Conservation (phyloP, 2,888 invertebrate genomes). For the Melanophora roralis region DNA sequence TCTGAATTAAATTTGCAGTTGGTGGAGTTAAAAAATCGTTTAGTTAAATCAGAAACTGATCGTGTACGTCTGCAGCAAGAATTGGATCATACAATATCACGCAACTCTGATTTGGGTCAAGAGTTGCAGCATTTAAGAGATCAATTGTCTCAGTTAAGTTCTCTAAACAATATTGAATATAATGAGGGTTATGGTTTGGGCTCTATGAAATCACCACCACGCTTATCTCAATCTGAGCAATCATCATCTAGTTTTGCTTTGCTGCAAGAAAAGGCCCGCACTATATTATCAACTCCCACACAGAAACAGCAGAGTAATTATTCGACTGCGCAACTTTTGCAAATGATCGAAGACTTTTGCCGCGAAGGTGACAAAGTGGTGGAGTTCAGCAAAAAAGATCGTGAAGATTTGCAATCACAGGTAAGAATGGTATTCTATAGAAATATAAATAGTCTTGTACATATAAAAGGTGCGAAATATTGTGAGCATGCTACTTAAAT, state of each 20-base stretch:
- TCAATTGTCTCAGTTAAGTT: conserved; percentile 76
- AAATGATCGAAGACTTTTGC: conserved; percentile 82
- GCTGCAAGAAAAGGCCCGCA: conserved; percentile 75
- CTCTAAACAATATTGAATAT: conserved; percentile 77
- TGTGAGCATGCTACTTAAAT: conserved; percentile 11
- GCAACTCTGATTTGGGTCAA: conserved; percentile 79
- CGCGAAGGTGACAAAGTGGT: conserved; percentile 80
- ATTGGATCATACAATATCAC: conserved; percentile 80
- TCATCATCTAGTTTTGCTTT: conserved; percentile 72
- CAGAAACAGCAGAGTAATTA: conserved; percentile 67
- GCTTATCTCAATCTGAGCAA: conserved; percentile 66
- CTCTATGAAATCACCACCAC: conserved; percentile 69
- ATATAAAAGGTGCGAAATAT: not conserved
- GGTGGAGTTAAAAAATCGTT: conserved; percentile 78
- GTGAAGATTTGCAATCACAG: conserved; percentile 86
- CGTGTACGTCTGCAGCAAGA: conserved; percentile 79
- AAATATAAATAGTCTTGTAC: not conserved
- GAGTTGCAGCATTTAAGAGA: conserved; percentile 77
- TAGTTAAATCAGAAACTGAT: conserved; percentile 76
- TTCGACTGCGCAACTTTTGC: conserved; percentile 77
- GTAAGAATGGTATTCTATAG: conserved; percentile 78
- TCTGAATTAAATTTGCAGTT: conserved; percentile 79
- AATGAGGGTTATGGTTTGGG: conserved; percentile 79
- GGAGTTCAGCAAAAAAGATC: conserved; percentile 82
- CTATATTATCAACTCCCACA: conserved; percentile 69